Base-by-base conservation (phyloP, 2,797 vertebrate genomes). In the Erethizon dorsatum region DNA sequence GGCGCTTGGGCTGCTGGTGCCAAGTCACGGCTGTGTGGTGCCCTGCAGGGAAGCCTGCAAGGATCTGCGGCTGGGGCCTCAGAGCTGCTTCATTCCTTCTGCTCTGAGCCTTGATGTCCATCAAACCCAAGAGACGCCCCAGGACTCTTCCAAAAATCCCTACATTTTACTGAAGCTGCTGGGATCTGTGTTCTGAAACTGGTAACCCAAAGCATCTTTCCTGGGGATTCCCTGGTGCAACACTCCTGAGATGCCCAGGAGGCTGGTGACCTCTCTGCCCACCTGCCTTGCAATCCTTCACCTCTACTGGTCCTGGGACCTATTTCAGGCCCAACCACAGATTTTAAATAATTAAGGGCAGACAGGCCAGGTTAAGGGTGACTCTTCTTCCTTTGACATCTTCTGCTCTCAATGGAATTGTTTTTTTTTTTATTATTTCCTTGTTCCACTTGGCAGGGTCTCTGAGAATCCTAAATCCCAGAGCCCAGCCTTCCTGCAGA, bases 401-500 rank as follows among this genome's bases (percentile, higher is more conserved):
- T 91, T 85, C 52, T 45, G 45, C 17, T 88, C 24, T 52, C 54
- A 82, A 2, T 22, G 31, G 33, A 15, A 31, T 13, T 92, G n/a
- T 41, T 26, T 90, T 88, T 20, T 54, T 26, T 45, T 18, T n/a
- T n/a, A n/a, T n/a, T 22, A 41, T 61, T 41, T 20, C 65, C 67
- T 87, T 28, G 69, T 10, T 59, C 47, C 28, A 37, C 11, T 0
- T 57, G 86, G 69, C 45, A 83, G 2, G 4, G 33, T 33, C 73
- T 94, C 61, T 52, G 83, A 84, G 61, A 90, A 87, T 59, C 65
- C n/a, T 59, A 91, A 75, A 54, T 77, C 31, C 63, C 50, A 71
- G 82, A 61, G 77, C 31, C 31, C 0, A 45, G 47, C n/a, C 91
- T 41, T 77, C 33, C 31, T 67, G 9, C 6, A 47, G 84, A 63